phyloP scores from a whole-genome alignment of 2,888 invertebrate species.

The Ophion slaviceki region DNA sequence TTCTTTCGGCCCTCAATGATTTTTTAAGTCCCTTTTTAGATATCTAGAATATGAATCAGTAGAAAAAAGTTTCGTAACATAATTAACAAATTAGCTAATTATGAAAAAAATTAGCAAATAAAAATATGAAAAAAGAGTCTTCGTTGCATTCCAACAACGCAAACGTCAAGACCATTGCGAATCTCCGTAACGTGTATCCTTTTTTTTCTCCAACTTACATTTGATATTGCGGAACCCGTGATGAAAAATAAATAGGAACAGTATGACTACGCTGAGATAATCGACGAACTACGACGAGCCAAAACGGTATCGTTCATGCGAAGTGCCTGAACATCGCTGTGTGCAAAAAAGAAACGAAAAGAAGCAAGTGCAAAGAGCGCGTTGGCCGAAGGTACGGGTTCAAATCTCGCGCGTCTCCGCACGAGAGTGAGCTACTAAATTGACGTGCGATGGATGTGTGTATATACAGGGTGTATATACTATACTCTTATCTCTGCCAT shows the following conservation, averaged over 20 bases:
- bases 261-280: slow-evolving; percentile 15
- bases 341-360: background rate
- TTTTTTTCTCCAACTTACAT: slow-evolving; percentile 72
- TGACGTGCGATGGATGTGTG: background rate
- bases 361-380: slow-evolving; percentile 6
- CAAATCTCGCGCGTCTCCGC: background rate
- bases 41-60: too few species aligned
- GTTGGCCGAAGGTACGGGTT: slow-evolving; percentile 10
- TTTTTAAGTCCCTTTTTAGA: too few species aligned
- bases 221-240: slow-evolving; percentile 81
- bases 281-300: slow-evolving; percentile 34
- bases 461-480: background rate
- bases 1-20: too few species aligned
- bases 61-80: too few species aligned
- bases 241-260: slow-evolving; percentile 68
- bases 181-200: too few species aligned
- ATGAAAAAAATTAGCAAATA: too few species aligned
- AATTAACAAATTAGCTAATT: too few species aligned
- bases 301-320: slow-evolving; percentile 38
- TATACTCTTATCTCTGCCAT: too few species aligned
- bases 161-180: too few species aligned
- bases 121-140: too few species aligned
- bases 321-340: slow-evolving; percentile 20
- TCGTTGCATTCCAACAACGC: too few species aligned
- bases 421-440: background rate